Conservation (phyloP, 2,113 vertebrate species). For the Percina caprodes region DNA sequence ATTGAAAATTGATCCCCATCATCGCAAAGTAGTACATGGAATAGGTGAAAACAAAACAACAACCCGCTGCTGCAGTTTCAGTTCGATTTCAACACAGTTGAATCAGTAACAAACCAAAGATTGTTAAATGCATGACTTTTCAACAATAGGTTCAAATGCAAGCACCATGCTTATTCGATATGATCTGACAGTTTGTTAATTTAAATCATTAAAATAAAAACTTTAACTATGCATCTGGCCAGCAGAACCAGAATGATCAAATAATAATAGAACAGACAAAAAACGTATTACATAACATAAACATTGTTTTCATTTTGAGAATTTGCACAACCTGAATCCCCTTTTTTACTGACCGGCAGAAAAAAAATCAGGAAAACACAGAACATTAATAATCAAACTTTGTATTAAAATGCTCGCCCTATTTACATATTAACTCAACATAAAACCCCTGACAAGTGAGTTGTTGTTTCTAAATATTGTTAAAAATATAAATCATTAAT, state of each 20-base stretch:
- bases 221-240: conserved; percentile 98
- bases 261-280: conserved; percentile 88
- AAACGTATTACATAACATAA: conserved; percentile 78
- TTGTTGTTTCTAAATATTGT: conserved; percentile 30
- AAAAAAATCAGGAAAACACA: conserved; percentile 90
- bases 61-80: conserved; percentile 93
- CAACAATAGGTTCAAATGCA: conserved; percentile 98
- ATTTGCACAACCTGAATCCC: conserved; percentile 94
- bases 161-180: conserved; percentile 99
- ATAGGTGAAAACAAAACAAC: conserved; percentile 95
- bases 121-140: conserved; percentile 97
- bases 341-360: conserved; percentile 97
- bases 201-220: conserved; percentile 99
- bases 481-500: conserved; percentile 60
- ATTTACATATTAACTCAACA: conserved; percentile 70
- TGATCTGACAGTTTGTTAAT: conserved; percentile 97
- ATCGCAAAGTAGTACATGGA: conserved; percentile 95
- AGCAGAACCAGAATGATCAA: conserved; percentile 98
- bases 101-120: conserved; percentile 96
- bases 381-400: conserved; percentile 72
- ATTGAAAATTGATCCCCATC: conserved; percentile 98
- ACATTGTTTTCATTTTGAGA: conserved; percentile 94
- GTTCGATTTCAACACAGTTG: conserved; percentile 99
- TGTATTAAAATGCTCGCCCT: conserved; percentile 71
- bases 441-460: conserved; percentile 67